phyloP scores from a whole-genome alignment of 2,888 invertebrate genomes.

The Limenitis camilla region DNA sequence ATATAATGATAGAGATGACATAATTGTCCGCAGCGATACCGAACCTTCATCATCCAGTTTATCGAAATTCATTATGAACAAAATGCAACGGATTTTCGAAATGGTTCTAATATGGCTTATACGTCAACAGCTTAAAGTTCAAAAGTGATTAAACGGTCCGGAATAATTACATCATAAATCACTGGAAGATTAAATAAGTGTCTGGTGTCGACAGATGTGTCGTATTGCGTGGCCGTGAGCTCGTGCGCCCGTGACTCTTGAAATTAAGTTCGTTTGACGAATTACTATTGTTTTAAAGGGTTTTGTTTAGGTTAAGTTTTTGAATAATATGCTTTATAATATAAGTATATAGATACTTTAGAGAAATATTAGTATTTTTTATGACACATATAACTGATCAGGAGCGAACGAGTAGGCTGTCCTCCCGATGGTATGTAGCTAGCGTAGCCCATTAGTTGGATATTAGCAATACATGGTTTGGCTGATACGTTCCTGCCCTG shows the following conservation, averaged over 20 bases:
- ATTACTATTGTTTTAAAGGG: not conserved
- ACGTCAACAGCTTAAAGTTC: conserved; percentile 4
- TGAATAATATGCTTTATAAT: too few species aligned
- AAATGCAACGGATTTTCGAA: not conserved
- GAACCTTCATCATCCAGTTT: not conserved
- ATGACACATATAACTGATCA: too few species aligned
- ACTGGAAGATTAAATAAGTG: conserved; percentile 30
- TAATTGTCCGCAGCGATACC: too few species aligned
- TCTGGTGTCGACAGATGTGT: conserved; percentile 30
- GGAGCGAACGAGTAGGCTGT: too few species aligned
- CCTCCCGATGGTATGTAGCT: too few species aligned
- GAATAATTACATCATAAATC: conserved; percentile 31
- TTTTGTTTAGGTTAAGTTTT: not conserved
- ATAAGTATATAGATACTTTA: too few species aligned
- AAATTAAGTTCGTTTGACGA: conserved; percentile 19
- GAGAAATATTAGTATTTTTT: too few species aligned
- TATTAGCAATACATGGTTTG: too few species aligned
- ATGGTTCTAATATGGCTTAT: conserved; percentile 1
- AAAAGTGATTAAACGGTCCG: conserved; percentile 14
- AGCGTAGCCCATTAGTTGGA: too few species aligned
- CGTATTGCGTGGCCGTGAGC: conserved; percentile 22
- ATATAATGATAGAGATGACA: too few species aligned
- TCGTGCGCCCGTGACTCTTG: not conserved
- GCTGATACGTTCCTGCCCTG: too few species aligned
- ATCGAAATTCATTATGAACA: conserved; percentile 5